Base-by-base conservation (phyloP, 2,113 vertebrate species). In the Excalfactoria chinensis region DNA sequence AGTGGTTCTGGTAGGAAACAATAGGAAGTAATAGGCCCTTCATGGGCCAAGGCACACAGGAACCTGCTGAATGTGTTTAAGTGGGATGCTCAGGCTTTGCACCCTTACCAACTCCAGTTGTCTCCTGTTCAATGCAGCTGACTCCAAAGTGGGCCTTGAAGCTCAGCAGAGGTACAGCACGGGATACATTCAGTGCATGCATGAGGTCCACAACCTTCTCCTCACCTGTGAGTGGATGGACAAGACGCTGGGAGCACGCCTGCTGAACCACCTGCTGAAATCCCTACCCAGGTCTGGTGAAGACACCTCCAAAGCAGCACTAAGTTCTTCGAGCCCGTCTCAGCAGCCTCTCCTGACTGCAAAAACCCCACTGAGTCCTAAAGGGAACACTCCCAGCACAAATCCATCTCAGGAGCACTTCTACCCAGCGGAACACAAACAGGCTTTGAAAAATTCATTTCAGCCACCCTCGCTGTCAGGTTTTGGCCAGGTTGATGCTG, bases 151-250 rank as follows among this genome's bases (percentile, higher is more conserved):
- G 83, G 97, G 98, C 10, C 89, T 98, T 70, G 98, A 98, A 85
- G 98, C 98, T 23, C 98, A 98, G 95, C 98, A 99, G 97, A 97
- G 98, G 23, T 98, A 98, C 97, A 98, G 98, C 97, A 98, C 98
- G 0, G 98, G 98, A 13, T 99, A 99, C 95, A 99, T 99, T 75
- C 98, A 99, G 97, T 99, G 98, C 94, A 98, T 99, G 98, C 98
- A 98, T 8, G 98, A 99, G 95, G 98, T 99, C 70, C 98, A 99
- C 97, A 99, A 98, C 95, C 98, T 99, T 93, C 98, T 99, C 59
- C 97, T 99, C 77, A 98, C 98, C 60, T 99, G 98, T 6, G 98
- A 99, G 48, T 99, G 99, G 99, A 98, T 99, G 98, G 99, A 99
- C 97, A 98, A 98, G 95, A 98, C 97, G 10, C 97, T 99, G 0